Evolutionary conservation across 2,888 invertebrate species (phyloP).

Genomic region (Troilus luridus): DNA sequence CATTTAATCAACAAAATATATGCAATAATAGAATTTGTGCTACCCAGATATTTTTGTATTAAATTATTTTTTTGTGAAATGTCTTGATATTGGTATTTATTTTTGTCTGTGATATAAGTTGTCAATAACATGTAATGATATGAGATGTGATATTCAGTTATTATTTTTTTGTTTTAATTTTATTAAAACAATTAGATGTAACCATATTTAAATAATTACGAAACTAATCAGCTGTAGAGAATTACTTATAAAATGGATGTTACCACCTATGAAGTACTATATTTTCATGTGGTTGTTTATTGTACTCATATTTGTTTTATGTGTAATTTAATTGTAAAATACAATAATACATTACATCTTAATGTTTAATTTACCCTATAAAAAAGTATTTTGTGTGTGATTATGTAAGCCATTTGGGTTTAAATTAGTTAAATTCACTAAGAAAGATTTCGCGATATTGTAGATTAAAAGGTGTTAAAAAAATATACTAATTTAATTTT

Average conservation of each 20-base stretch:
- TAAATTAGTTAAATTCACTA: no score
- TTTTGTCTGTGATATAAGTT: conserved; percentile 48
- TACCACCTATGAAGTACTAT: conserved; percentile 17
- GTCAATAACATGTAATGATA: conserved; percentile 38
- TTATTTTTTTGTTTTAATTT: conserved; percentile 3
- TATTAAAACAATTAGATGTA: not conserved
- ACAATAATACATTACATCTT: not conserved
- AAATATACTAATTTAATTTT: not conserved
- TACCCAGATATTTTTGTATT: conserved; percentile 40
- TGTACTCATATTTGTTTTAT: conserved; percentile 8
- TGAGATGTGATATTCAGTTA: conserved; percentile 41
- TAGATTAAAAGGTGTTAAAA: no score
- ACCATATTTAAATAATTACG: not conserved
- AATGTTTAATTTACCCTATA: not conserved
- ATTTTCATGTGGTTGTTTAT: conserved; percentile 23
- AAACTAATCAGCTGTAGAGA: not conserved
- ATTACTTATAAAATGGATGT: not conserved
- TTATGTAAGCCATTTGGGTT: no score
- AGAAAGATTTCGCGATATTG: no score
- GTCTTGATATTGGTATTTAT: conserved; percentile 32
- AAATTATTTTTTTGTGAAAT: conserved; percentile 43
- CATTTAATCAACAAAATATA: conserved; percentile 23
- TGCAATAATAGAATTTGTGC: conserved; percentile 39
- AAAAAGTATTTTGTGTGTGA: no score
- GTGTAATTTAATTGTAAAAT: conserved; percentile 20